phyloP scores from a whole-genome alignment of 2,113 vertebrate genomes.

The Melanerpes aurifrons region DNA sequence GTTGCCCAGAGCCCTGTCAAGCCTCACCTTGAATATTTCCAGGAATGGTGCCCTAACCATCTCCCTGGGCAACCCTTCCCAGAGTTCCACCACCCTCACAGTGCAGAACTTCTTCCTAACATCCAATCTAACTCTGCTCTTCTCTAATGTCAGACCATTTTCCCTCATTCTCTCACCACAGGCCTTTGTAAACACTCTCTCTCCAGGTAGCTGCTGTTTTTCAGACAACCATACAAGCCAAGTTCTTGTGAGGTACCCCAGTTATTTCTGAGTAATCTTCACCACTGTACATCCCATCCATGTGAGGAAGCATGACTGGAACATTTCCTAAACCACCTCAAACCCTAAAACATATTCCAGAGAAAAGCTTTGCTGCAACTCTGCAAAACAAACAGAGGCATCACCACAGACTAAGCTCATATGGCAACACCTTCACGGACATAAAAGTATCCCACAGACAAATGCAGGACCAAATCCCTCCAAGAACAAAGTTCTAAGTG shows the following conservation, averaged over 20 bases:
- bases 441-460: background rate
- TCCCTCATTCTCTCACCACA: no score
- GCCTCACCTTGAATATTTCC: no score
- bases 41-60: no score
- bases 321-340: background rate
- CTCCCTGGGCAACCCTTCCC: no score
- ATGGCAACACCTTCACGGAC: background rate
- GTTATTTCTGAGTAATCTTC: background rate
- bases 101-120: no score
- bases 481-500: background rate
- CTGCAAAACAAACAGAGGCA: background rate
- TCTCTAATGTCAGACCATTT: no score
- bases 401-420: background rate
- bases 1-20: no score
- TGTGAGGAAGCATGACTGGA: background rate
- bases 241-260: background rate
- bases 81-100: no score
- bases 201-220: background rate
- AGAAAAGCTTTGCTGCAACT: background rate
- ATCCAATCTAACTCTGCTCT: no score
- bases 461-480: background rate
- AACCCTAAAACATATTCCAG: background rate
- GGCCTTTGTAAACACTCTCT: no score
- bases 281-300: background rate
- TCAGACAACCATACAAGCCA: background rate